Base-by-base conservation (phyloP, 2,113 vertebrate genomes). In the Leiothrix lutea region DNA sequence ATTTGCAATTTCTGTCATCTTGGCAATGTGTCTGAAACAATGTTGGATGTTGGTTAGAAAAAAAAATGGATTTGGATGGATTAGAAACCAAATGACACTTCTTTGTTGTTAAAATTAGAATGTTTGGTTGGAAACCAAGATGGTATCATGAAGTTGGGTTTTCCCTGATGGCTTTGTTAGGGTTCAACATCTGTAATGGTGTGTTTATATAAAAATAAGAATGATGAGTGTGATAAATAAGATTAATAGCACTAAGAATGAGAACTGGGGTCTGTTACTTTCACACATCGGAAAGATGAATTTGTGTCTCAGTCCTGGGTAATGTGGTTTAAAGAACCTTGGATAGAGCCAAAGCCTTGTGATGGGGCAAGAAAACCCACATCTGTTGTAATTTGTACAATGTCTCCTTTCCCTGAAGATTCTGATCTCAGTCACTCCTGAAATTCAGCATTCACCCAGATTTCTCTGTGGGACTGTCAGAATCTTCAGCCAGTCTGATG, bases 131-230 rank as follows among this genome's bases (percentile, higher is more conserved):
- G 28, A 66, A 73, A 51, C 61, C 36, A 70, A 45, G 64, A 60
- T 23, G 61, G 11, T 60, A 11, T n/a, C 6, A 11, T 72, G 31
- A 56, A 26, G 5, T 3, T 54, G 12, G 26, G 11, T 38, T 73
- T 72, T 45, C 47, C 45, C 17, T 44, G 11, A 17, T 45, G 47
- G 17, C 14, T 17, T 14, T 53, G 13, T 45, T 72, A 62, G 47
- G 21, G 17, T 62, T 83, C 47, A 21, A 17, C 0, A 0, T 62
- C 26, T 83, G 17, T 45, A 72, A 26, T 53, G 26, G 9, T 3
- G 5, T 31, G 16, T 36, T 62, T 36, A 8, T 53, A 45, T 45
- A 17, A 45, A 36, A 45, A 71, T 35, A 35, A 15, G 8, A 71
- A 53, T 42, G 16, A 42, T 29, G 10, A 53, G 21, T 83, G 22